These are phyloP conservation scores for Crioceris asparagi DNA, from an alignment of 2,888 invertebrate genomes.

Conservation along the genomic window DNA sequence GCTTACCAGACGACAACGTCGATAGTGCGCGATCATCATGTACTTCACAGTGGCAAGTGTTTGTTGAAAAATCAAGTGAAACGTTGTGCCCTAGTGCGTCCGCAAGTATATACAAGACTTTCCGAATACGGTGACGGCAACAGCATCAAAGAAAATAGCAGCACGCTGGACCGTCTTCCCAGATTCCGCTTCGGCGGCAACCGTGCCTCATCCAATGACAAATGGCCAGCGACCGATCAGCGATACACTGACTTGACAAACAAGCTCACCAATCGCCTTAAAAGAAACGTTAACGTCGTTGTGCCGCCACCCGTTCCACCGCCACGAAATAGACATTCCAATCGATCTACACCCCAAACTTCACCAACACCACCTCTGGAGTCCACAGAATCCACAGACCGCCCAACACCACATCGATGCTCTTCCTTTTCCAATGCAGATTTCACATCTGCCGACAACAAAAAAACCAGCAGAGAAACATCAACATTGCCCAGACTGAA, in stretches of 20 bases:
- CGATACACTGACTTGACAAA: constrained; percentile 35
- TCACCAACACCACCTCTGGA: constrained; percentile 23
- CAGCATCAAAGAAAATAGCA: constrained; percentile 31
- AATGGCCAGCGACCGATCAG: constrained; percentile 47
- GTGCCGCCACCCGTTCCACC: constrained; percentile 31
- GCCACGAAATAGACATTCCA: constrained; percentile 30
- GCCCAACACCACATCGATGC: constrained; percentile 58
- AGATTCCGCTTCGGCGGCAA: constrained; percentile 62
- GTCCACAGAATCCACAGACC: constrained; percentile 12
- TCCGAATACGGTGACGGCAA: constrained; percentile 31
- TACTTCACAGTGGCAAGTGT: constrained; percentile 31
- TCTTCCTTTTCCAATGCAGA: constrained; percentile 84
- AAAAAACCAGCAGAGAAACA: constrained; percentile 30
- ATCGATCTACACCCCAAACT: constrained; percentile 22
- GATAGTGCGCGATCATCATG: constrained; percentile 35
- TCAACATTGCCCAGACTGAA: constrained; percentile 36
- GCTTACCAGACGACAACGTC: constrained; percentile 28
- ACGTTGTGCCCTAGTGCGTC: constrained; percentile 35
- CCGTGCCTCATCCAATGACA: constrained; percentile 30
- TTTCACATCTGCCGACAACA: constrained; percentile 52
- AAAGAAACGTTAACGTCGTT: too few species aligned
- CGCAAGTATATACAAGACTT: constrained; percentile 33
- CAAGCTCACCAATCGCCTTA: background rate
- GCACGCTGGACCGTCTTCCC: constrained; percentile 75
- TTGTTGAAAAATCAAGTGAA: constrained; percentile 32